Base-by-base conservation (phyloP, 2,888 invertebrate genomes). In the Drosophila atroscutellata region DNA sequence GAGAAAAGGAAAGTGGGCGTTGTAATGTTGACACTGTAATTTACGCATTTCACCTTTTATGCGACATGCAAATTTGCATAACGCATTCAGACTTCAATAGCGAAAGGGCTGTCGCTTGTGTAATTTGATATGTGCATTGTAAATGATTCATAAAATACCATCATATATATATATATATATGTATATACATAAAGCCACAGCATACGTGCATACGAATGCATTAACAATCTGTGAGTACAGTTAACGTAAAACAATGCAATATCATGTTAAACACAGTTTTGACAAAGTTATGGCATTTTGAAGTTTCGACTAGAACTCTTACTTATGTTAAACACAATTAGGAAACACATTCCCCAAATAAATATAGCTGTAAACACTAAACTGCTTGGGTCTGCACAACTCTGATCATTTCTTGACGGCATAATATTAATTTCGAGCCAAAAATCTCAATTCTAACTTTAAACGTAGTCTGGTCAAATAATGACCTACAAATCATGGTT, bases 11-110 rank as follows among this genome's bases (percentile, higher is more conserved):
- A 84, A 84, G 84, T 84, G 84, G 84, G 84, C 86, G 86, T 75
- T 86, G 87, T 86, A 84, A 87, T 86, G 86, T 86, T 86, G 86
- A 86, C 86, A 86, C 87, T 86, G 87, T 86, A 86, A 86, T 86
- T 86, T 86, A 86, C 86, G 86, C 87, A 82, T 86, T 86, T 84
- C 76, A 72, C 84, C 78, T 86, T 81, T 73, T 68, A 55, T 72
- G 76, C 65, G 56, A 64, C 59, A 68, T 50, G 55, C 49, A 70
- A 73, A 86, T 85, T 85, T 84, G 83, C 84, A 86, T 86, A 82
- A 64, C 75, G 66, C 55, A 59, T 56, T 36, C 54, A 50, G 58
- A 8, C 60, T 69, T 77, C 54, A 60, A 69, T 76, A 32, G 65
- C 68, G 36, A 82, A 85, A 75, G 81, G 77, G 77, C 83, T 78